Evolutionary conservation across 2,113 vertebrate genomes (phyloP).

Genomic region (Periophthalmus modestus): DNA sequence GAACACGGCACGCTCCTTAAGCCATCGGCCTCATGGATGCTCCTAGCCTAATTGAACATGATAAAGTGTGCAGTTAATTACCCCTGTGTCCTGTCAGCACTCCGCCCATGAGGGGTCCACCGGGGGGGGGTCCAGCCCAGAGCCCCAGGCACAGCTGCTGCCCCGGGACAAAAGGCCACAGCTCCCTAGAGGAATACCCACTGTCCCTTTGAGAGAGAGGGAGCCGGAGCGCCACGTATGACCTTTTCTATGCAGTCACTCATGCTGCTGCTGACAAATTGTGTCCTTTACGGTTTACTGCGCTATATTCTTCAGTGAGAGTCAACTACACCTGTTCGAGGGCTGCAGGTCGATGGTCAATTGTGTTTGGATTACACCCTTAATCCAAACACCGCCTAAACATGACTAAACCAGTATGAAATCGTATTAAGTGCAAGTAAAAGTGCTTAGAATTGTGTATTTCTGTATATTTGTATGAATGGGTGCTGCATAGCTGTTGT

Average conservation of each 20-base stretch:
- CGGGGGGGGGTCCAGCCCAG: constrained; percentile 7
- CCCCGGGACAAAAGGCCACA: constrained; percentile 92
- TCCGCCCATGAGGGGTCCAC: constrained; percentile 80
- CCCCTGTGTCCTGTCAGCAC: constrained; percentile 98
- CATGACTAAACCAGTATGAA: no score
- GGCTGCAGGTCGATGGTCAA: no score
- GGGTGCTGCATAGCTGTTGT: no score
- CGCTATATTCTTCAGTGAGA: constrained; percentile 9
- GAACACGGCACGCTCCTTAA: constrained; percentile 81
- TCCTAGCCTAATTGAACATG: constrained; percentile 98
- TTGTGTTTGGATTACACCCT: no score
- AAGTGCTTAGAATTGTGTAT: no score
- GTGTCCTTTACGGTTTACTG: constrained; percentile 13
- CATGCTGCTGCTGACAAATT: constrained; percentile 31
- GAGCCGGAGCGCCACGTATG: constrained; percentile 31
- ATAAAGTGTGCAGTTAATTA: constrained; percentile 99
- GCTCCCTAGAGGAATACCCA: constrained; percentile 92
- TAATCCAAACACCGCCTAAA: no score
- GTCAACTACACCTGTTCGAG: neutral
- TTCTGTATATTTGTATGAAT: no score
- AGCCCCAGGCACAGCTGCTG: constrained; percentile 94
- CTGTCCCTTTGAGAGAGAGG: constrained; percentile 77
- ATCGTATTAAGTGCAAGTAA: no score
- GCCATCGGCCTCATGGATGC: constrained; percentile 76
- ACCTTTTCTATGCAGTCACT: constrained; percentile 44